These are phyloP conservation scores for Actinernus sp. DNA, from an alignment of 92 coral and sea anemone species.

Conservation along the genomic window DNA sequence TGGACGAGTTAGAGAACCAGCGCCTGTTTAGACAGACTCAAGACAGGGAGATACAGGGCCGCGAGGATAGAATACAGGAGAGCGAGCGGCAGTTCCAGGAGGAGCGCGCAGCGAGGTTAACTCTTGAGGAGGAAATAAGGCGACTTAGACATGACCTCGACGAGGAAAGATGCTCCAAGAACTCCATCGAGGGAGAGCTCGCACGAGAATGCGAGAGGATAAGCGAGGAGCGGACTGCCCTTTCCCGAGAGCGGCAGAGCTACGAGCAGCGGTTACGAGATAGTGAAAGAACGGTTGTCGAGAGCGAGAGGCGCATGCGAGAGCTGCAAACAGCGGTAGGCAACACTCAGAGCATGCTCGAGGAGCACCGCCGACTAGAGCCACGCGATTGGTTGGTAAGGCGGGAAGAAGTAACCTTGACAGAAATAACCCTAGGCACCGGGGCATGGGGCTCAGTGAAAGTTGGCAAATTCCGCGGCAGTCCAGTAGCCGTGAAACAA, in stretches of 20 bases:
- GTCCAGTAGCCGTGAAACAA: constrained; percentile 88
- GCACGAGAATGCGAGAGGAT: constrained; percentile 48
- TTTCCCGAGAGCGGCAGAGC: constrained; percentile 59
- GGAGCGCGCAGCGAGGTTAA: constrained; percentile 60
- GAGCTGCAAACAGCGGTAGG: constrained; percentile 59
- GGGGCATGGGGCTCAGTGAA: constrained; percentile 97
- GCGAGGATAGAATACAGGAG: constrained; percentile 64
- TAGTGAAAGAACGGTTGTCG: constrained; percentile 14
- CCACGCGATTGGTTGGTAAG: constrained; percentile 98
- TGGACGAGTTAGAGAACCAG: constrained; percentile 80
- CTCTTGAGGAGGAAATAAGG: constrained; percentile 67
- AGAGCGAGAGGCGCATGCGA: constrained; percentile 31
- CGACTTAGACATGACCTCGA: constrained; percentile 60
- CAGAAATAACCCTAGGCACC: constrained; percentile 75
- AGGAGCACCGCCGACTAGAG: constrained; percentile 89
- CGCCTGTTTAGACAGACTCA: constrained; percentile 77
- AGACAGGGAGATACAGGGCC: constrained; percentile 52
- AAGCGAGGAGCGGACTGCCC: constrained; percentile 45
- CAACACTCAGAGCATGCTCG: constrained; percentile 62
- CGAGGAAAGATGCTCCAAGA: constrained; percentile 56
- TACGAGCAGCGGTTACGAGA: constrained; percentile 37
- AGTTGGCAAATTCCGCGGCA: constrained; percentile 92
- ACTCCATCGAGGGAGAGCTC: constrained; percentile 54
- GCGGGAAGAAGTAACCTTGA: constrained; percentile 84
- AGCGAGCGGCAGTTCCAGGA: constrained; percentile 63